Evolutionary conservation across 2,113 vertebrate genomes (phyloP), one percentile per base, ranked within the genome.

Genomic region (Platycercus adscitus): DNA sequence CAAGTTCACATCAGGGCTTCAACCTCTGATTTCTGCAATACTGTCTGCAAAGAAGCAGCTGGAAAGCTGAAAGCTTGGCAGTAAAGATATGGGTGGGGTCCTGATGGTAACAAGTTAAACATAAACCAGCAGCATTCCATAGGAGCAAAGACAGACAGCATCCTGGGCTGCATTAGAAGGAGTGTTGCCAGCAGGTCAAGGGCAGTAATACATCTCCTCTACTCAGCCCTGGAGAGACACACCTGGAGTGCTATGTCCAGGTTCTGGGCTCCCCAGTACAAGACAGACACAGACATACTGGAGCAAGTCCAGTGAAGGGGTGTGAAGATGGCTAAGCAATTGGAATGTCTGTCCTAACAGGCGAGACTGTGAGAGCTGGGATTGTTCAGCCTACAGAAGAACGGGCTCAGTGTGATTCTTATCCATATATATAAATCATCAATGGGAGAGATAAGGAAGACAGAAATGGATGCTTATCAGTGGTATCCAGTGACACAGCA

Each of bases 361-460:
- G 8, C 7, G 23, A 78, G 31, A 53, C 39, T 79, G 58, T 18
- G 58, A 47, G 44, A 73, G n/a, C n/a, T 44, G 65, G 31, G 44
- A 82, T 26, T 21, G 28, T 21, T 91, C 4, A 10, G 3, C 26
- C 65, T 52, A 31, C 37, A 77, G 29, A 80, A 71, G 26, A 81
- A 81, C 44, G 65, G 55, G 65, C 47, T 79, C 41, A 29, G 55
- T 3, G 5, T 24, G 35, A 49, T 20, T 60, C 55, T 44, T 39
- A 41, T 7, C 52, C 8, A 16, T 0, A 0, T 13, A 6, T 2
- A 1, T 23, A 15, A 39, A 24, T 19, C 18, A 41, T 15, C 7
- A 61, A 26, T 2, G 13, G 49, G 20, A 49, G 17, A 41, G 5
- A 7, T 26, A 72, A 52, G 52, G 41, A 63, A 52, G 31, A 47